These are phyloP conservation scores for Incurvaria masculella DNA, from an alignment of 2,888 invertebrate genomes.

Conservation along the genomic window DNA sequence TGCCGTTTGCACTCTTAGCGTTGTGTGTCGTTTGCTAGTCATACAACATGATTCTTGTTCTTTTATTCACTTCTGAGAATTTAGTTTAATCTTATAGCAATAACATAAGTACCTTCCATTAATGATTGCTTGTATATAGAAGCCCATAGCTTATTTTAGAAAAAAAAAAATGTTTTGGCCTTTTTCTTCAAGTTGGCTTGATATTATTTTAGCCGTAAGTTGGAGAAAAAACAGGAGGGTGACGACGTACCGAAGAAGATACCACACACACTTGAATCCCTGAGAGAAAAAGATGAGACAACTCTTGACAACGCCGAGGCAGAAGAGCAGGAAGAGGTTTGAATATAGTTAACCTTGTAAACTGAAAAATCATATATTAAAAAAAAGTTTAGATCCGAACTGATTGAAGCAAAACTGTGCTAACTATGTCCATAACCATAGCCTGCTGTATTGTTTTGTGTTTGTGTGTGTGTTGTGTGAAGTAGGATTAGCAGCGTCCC, in stretches of 20 bases:
- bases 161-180: slow-evolving; percentile 16
- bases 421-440: too few relatives aligned
- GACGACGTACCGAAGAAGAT: slow-evolving; percentile 46
- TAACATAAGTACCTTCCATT: slow-evolving; percentile 6
- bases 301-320: slow-evolving; percentile 71
- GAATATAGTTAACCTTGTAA: slow-evolving; percentile 16
- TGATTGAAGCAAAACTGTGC: neutral
- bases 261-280: slow-evolving; percentile 92
- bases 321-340: slow-evolving; percentile 72
- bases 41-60: neutral
- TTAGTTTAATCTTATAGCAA: neutral
- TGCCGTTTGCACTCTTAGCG: neutral
- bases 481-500: too few relatives aligned
- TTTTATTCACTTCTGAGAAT: neutral
- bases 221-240: slow-evolving; percentile 48
- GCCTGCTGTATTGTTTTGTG: too few relatives aligned
- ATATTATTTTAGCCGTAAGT: slow-evolving; percentile 33
- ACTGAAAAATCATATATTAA: too few relatives aligned
- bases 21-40: neutral
- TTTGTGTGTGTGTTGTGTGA: too few relatives aligned
- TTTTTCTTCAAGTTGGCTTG: slow-evolving; percentile 10
- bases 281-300: slow-evolving; percentile 91
- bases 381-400: too few relatives aligned
- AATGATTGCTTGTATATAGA: slow-evolving; percentile 7
- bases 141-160: slow-evolving; percentile 7